Conservation (phyloP, 2,797 vertebrate genomes). For the Ficedula albicollis region DNA sequence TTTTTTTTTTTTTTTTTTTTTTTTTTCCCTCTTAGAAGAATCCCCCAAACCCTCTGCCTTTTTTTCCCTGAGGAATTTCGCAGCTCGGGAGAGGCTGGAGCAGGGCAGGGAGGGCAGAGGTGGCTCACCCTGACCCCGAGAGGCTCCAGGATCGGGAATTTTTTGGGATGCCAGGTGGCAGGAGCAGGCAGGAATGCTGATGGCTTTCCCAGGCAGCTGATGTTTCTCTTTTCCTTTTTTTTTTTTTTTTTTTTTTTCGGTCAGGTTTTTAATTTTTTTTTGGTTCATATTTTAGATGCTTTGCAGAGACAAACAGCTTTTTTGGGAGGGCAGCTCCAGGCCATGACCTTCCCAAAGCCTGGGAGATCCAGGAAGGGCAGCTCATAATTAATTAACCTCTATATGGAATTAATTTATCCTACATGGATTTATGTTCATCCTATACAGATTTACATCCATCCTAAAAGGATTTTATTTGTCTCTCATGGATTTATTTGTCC, state of each 20-base stretch:
- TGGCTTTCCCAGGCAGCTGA: slow-evolving; percentile 68
- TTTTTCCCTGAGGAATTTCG: neutral
- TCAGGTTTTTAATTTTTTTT: neutral
- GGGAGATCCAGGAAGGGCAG: neutral
- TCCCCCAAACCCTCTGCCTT: neutral
- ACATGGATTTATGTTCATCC: neutral
- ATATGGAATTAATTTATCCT: neutral
- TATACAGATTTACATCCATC: neutral
- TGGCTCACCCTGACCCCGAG: neutral
- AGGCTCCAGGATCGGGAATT: neutral
- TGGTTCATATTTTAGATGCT: slow-evolving; percentile 37
- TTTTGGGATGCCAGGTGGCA: slow-evolving; percentile 50
- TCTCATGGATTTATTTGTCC: neutral
- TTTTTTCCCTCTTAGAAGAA: neutral
- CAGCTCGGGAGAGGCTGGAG: neutral
- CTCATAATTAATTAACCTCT: neutral
- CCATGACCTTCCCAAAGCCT: neutral
- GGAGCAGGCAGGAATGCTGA: slow-evolving; percentile 46
- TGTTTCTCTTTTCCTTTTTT: neutral
- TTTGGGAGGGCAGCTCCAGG: neutral
- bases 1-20: too few species aligned
- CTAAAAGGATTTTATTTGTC: neutral
- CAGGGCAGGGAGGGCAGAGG: neutral
- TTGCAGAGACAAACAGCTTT: slow-evolving; percentile 1
- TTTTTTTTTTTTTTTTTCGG: neutral